A percentile compares a stretch with the other conserved stretches of the same genome.
Evolutionary conservation across 2,797 vertebrate genomes (phyloP).

Genomic region (Labroides dimidiatus): DNA sequence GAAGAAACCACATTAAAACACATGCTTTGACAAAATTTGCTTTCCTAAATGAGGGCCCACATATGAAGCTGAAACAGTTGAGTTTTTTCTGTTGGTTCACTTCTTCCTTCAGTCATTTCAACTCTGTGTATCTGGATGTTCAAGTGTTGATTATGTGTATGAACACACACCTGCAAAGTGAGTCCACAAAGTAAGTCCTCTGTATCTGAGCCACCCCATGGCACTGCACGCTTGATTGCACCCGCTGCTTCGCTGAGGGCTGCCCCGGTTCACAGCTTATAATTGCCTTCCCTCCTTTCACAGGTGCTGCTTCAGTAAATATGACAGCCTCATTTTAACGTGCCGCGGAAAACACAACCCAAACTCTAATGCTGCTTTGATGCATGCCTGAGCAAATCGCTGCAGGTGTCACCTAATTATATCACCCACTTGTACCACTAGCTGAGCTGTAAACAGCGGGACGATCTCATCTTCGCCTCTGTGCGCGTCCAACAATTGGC

Average conservation of each 20-base stretch:
- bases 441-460: slow-evolving; percentile 68
- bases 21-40: not conserved
- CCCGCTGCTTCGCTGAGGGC: slow-evolving; percentile 55
- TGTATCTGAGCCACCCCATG: slow-evolving; percentile 20
- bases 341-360: slow-evolving; percentile 51
- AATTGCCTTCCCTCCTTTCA: slow-evolving; percentile 78
- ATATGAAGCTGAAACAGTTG: not conserved
- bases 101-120: not conserved
- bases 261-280: slow-evolving; percentile 74
- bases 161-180: slow-evolving; percentile 9
- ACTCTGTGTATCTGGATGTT: not conserved
- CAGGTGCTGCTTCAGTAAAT: slow-evolving; percentile 70
- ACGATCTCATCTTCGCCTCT: slow-evolving; percentile 41
- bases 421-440: slow-evolving; percentile 52
- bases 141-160: slow-evolving; percentile 13
- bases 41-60: not conserved
- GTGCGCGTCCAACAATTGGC: slow-evolving; percentile 30
- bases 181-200: slow-evolving; percentile 36
- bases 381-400: slow-evolving; percentile 66
- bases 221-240: slow-evolving; percentile 55
- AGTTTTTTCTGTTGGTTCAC: not conserved
- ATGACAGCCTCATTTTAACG: slow-evolving; percentile 75
- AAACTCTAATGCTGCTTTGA: slow-evolving; percentile 54
- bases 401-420: slow-evolving; percentile 78
- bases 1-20: not conserved